Conservation (phyloP, 2,888 invertebrate genomes). For the Ecliptopera silaceata region DNA sequence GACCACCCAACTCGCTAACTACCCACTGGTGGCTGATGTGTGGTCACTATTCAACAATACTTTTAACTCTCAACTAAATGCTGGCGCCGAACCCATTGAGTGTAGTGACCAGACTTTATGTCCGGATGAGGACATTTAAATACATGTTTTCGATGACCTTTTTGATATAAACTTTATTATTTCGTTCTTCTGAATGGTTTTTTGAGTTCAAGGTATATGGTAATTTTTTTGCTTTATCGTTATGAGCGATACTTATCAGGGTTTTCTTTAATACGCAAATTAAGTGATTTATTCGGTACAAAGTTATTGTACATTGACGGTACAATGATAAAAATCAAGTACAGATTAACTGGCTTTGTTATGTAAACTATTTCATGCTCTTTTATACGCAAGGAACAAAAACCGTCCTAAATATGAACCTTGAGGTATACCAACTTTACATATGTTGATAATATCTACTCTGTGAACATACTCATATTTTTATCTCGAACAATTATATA, state of each 20-base stretch:
- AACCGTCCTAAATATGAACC: neutral
- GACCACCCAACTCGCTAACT: conserved; percentile 32
- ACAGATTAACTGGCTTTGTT: neutral
- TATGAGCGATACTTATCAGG: conserved; percentile 3
- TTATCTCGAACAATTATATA: conserved; percentile 21
- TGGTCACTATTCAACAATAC: conserved; percentile 36
- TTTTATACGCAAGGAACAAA: neutral
- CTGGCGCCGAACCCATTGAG: conserved; percentile 42
- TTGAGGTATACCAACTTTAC: neutral
- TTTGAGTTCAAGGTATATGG: conserved; percentile 25
- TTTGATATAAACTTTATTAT: conserved; percentile 31
- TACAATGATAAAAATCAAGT: neutral
- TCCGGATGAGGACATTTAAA: conserved; percentile 21
- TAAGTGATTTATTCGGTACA: neutral
- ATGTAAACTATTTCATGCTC: neutral
- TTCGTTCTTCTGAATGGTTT: conserved; percentile 23
- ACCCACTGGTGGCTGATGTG: conserved; percentile 28
- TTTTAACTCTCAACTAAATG: conserved; percentile 36
- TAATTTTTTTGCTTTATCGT: conserved; percentile 16
- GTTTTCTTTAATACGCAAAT: conserved; percentile 13
- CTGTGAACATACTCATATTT: neutral
- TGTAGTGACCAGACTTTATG: conserved; percentile 34
- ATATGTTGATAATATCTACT: neutral
- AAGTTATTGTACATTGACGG: neutral
- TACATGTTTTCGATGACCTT: conserved; percentile 22